These are phyloP conservation scores for Heterodera filipjevi DNA, from an alignment of 2,888 invertebrate genomes.

Conservation along the genomic window DNA sequence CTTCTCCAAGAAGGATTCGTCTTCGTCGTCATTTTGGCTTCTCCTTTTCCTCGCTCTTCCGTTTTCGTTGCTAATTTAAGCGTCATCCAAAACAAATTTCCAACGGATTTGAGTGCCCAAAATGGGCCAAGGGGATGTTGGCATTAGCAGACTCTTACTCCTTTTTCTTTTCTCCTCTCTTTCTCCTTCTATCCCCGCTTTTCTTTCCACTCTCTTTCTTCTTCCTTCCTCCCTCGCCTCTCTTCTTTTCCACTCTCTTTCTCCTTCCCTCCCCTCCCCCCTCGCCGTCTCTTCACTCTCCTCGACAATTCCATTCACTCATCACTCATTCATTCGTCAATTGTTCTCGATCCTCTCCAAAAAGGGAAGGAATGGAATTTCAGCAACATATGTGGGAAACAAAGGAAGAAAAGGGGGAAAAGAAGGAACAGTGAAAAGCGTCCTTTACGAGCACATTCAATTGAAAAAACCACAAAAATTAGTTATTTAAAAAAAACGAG, in stretches of 20 bases:
- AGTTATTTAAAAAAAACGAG: too few species aligned
- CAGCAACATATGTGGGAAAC: neutral
- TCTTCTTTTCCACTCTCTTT: too few species aligned
- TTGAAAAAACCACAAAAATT: too few species aligned
- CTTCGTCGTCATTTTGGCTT: neutral
- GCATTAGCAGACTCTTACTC: neutral
- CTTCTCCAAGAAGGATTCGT: neutral
- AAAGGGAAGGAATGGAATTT: constrained; percentile 5
- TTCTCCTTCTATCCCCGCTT: too few species aligned
- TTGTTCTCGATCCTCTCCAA: constrained; percentile 10
- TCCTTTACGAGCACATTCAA: too few species aligned
- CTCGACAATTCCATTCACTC: neutral
- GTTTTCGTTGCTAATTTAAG: neutral
- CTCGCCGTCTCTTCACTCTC: neutral
- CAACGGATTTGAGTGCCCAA: neutral
- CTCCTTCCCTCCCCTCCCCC: too few species aligned
- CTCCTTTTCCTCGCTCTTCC: neutral
- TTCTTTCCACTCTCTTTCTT: too few species aligned
- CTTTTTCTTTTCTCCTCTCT: too few species aligned
- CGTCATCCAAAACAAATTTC: neutral
- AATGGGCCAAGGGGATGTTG: neutral
- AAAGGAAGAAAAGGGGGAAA: neutral
- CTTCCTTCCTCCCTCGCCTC: too few species aligned
- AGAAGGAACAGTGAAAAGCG: too few species aligned
- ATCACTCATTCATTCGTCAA: neutral